Conservation (phyloP, 2,888 invertebrate genomes). For the Troides helena region DNA sequence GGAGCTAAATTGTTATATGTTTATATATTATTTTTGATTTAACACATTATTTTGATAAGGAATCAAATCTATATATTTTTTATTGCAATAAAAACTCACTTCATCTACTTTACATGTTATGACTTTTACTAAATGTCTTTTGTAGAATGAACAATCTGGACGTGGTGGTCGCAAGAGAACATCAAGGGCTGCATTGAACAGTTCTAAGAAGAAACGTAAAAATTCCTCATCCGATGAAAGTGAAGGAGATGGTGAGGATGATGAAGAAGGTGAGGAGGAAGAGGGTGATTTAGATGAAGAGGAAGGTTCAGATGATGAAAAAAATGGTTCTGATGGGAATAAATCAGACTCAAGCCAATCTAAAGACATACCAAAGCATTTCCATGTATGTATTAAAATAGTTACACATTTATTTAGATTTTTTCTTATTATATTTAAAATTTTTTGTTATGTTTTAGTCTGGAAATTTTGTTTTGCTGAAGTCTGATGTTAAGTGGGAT, state of each 20-base stretch:
- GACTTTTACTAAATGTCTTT: conserved; percentile 16
- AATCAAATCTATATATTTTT: too few relatives aligned
- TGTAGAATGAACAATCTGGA: conserved; percentile 60
- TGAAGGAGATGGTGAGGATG: conserved; percentile 67
- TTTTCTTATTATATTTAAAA: neutral
- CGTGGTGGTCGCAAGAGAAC: conserved; percentile 64
- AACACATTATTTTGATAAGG: too few relatives aligned
- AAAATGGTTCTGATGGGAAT: conserved; percentile 77
- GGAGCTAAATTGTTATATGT: too few relatives aligned
- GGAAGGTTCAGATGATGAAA: conserved; percentile 76
- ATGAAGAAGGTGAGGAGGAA: conserved; percentile 68
- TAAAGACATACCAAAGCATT: conserved; percentile 79
- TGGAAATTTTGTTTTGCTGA: conserved; percentile 83
- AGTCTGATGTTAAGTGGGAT: conserved; percentile 82
- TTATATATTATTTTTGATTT: too few relatives aligned
- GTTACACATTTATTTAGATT: neutral
- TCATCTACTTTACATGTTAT: neutral
- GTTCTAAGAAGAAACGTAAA: conserved; percentile 74
- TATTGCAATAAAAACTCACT: too few relatives aligned
- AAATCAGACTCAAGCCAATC: conserved; percentile 78
- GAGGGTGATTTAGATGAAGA: conserved; percentile 73
- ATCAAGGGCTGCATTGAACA: conserved; percentile 59
- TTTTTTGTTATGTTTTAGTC: conserved; percentile 59
- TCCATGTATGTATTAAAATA: conserved; percentile 61
- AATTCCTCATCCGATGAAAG: conserved; percentile 71